phyloP scores from a whole-genome alignment of 2,888 invertebrate species.

The Scaptodrosophila latifasciaeformis region DNA sequence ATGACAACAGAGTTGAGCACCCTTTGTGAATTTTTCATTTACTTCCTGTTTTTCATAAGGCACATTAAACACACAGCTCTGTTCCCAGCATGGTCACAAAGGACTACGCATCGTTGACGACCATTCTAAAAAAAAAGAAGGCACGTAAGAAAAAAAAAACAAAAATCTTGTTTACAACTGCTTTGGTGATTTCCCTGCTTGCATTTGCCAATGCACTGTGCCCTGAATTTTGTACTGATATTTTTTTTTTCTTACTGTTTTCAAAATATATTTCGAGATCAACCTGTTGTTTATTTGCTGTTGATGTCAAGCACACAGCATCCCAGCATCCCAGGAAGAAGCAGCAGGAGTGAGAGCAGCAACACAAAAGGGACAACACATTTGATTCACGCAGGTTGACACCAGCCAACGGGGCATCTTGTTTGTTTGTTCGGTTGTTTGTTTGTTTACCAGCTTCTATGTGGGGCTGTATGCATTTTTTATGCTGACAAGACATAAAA shows the following conservation, averaged over 20 bases:
- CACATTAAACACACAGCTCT: conserved; percentile 41
- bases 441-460: conserved; percentile 43
- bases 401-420: conserved; percentile 20
- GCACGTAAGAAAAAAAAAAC: conserved; percentile 9
- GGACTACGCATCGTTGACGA: conserved; percentile 4
- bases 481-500: conserved; percentile 61
- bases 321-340: not conserved
- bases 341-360: not conserved
- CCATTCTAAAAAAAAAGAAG: conserved; percentile 11
- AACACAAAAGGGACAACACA: conserved; percentile 20
- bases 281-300: conserved; percentile 45
- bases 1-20: conserved; percentile 13
- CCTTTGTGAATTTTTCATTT: conserved; percentile 40
- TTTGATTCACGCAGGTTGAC: conserved; percentile 38
- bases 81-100: conserved; percentile 4
- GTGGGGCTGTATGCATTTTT: conserved; percentile 57
- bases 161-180: not conserved
- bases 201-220: conserved; percentile 24
- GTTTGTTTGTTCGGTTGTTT: conserved; percentile 34
- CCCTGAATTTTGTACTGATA: not conserved
- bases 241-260: not conserved
- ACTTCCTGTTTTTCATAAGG: conserved; percentile 41
- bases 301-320: conserved; percentile 38
- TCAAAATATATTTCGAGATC: conserved; percentile 45
- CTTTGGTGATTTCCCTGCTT: not conserved